Evolutionary conservation across 2,113 vertebrate species (phyloP), one percentile per base, ranked within the genome.

Genomic region (Xiphophorus hellerii): DNA sequence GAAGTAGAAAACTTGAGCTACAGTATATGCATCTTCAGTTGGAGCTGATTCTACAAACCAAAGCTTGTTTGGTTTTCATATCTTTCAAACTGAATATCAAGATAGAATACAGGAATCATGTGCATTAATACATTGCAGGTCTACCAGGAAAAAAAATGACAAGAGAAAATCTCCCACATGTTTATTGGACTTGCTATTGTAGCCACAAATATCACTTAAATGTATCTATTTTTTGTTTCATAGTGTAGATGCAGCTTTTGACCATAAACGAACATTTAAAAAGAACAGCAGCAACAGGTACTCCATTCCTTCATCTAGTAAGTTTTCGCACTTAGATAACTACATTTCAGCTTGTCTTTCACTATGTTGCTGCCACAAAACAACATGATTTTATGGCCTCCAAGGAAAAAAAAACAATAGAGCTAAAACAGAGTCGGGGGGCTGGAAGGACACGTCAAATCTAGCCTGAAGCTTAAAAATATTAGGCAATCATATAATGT

Each of bases 401-500:
- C 31, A 4, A 71, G 78, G 69, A 72, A 65, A n/a, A 39, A 39
- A 42, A 83, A 73, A 87, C 60, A 83, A 83, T 66, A 62, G 25
- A 54, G 31, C 62, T 73, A 25, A 64, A 80, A 71, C 44, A 68
- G 28, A 80, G 42, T 54, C 71, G 20, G 48, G 48, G 5, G 20
- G 48, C 35, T 12, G 48, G 48, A 44, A 8, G 9, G 66, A 73
- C 66, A 28, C 68, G 76, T 73, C 7, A 54, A 79, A 83, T 83
- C 60, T 22, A 68, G 51, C 77, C 54, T 63, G 30, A 12, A 77
- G 82, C 66, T 62, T 80, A 58, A 71, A 78, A 80, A 65, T 74
- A 77, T 89, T 74, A 81, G 51, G 61, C 30, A 73, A 71, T 83
- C 37, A 84, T 74, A 71, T 77, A 76, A 82, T 68, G 62, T 83